A percentile compares a stretch with the other conserved stretches of the same genome.
Evolutionary conservation across 2,888 invertebrate species (phyloP).

Genomic region (Galeruca laticollis): DNA sequence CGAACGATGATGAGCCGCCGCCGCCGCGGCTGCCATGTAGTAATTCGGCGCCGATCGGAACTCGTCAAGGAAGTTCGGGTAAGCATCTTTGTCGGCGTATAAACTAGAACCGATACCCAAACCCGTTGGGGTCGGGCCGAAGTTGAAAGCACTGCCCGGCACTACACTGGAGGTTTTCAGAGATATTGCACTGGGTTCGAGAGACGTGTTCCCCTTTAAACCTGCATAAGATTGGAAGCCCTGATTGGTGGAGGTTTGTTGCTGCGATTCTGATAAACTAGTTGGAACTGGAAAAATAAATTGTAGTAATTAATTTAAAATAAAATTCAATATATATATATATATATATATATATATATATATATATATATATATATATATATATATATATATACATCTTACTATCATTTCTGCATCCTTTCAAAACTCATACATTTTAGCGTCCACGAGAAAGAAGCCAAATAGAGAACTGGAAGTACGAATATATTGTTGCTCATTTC

Average conservation of each 20-base stretch:
- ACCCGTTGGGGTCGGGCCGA: conserved; percentile 76
- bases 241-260: conserved; percentile 56
- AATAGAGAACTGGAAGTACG: too few species aligned
- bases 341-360: neutral
- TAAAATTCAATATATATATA: conserved; percentile 14
- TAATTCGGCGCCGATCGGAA: conserved; percentile 75
- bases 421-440: too few species aligned
- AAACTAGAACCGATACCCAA: conserved; percentile 71
- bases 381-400: too few species aligned
- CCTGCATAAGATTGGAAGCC: conserved; percentile 74
- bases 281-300: conserved; percentile 34
- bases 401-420: too few species aligned
- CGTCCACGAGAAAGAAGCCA: too few species aligned
- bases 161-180: conserved; percentile 79
- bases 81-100: conserved; percentile 75
- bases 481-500: too few species aligned
- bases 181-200: conserved; percentile 70
- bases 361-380: too few species aligned
- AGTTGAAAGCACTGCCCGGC: conserved; percentile 87
- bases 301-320: too few species aligned
- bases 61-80: conserved; percentile 78
- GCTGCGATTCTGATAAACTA: conserved; percentile 38
- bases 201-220: conserved; percentile 64
- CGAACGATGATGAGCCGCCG: conserved; percentile 57
- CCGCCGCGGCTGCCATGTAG: conserved; percentile 67